Evolutionary conservation across 2,888 invertebrate species (phyloP), one percentile per base, ranked within the genome.

Genomic region (Andrena bicolor): DNA sequence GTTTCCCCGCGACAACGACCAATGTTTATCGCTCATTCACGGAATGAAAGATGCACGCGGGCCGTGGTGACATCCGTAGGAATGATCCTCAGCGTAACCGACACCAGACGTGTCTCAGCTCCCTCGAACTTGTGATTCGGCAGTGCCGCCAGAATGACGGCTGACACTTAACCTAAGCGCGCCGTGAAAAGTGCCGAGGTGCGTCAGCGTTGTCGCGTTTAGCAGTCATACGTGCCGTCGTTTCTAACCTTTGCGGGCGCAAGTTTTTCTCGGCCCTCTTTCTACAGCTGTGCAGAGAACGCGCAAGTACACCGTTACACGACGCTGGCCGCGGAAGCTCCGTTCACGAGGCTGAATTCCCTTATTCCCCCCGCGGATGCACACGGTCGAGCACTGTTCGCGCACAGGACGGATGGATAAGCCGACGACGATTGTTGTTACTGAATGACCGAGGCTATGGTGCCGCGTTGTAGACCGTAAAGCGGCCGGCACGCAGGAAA

Each of bases 401-500:
- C 56, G 66, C 64, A 32, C 20, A 35, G 76, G 69, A 82, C 76
- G 82, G 72, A 73, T 60, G 64, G 70, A 76, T 58, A 66, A 72
- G 77, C 48, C 76, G n/a, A 5, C 41, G 41, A 13, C 41, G 41
- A 41, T 41, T 16, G 5, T 72, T 58, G 65, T 63, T 41, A 23
- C 64, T 26, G 41, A 58, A 61, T 26, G 73, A 48, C 74, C 66
- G 70, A 60, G 79, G 76, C 82, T 85, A 86, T 73, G 80, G 83
- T 85, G 80, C 75, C 81, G 82, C 85, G 79, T 85, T 71, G 53
- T 83, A 83, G 76, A 78, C 88, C 85, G 72, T 81, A 23, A 63
- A 79, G 73, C 80, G 79, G 82, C 87, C 87, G 86, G 83, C 81
- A 82, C 74, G 71, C 76, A 72, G 66, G 74, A 76, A 76, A 86